Evolutionary conservation across 37 sponge, comb jelly and placozoan species (phyloP).

Genomic region (Bolinopsis microptera): DNA sequence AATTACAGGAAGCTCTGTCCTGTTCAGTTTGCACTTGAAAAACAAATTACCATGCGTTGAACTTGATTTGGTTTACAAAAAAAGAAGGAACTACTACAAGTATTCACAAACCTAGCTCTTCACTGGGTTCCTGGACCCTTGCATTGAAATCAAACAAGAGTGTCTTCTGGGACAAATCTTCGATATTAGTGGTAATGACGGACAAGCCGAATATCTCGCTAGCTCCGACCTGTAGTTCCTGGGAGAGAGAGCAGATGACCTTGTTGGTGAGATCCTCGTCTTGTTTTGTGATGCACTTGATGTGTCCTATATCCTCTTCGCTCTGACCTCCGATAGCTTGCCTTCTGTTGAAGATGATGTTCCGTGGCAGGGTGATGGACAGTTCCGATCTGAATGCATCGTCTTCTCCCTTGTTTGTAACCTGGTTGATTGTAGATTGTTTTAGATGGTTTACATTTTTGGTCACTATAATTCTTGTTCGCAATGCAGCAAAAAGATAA

Average conservation of each 20-base stretch:
- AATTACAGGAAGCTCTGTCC: too few species aligned
- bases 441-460: too few species aligned
- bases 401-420: slow-evolving; percentile 20
- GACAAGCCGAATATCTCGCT: neutral
- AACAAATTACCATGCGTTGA: too few species aligned
- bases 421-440: neutral
- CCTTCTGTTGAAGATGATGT: slow-evolving; percentile 42
- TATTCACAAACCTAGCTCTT: neutral
- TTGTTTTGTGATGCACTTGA: slow-evolving; percentile 21
- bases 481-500: too few species aligned
- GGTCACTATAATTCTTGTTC: too few species aligned
- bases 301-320: neutral
- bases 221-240: neutral
- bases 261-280: slow-evolving; percentile 4
- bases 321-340: neutral
- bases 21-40: too few species aligned
- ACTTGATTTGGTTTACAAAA: too few species aligned
- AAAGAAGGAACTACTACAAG: too few species aligned
- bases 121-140: neutral
- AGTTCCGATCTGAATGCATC: neutral
- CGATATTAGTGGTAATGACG: slow-evolving; percentile 22
- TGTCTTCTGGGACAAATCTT: neutral
- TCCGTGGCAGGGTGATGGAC: neutral
- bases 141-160: neutral
- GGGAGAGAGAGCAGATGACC: slow-evolving; percentile 24